phyloP scores from a whole-genome alignment of 2,888 invertebrate species.

The Callyntrura guangdongensis region DNA sequence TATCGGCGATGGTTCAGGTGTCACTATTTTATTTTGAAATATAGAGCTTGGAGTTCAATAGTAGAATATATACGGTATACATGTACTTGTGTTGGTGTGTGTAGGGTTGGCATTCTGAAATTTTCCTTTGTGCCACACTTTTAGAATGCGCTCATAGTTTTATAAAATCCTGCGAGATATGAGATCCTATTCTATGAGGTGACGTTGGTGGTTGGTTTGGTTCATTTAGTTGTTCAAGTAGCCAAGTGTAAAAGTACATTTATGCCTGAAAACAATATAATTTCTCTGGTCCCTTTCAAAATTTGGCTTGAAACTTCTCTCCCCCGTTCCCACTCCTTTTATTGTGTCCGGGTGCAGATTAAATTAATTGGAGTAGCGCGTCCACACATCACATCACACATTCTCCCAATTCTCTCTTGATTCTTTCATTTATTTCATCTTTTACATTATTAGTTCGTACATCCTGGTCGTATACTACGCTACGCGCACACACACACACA shows the following conservation, averaged over 20 bases:
- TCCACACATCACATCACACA: slow-evolving; percentile 62
- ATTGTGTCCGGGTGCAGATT: slow-evolving; percentile 69
- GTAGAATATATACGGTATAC: too few relatives aligned
- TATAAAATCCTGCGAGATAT: slow-evolving; percentile 40
- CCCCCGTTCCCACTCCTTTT: slow-evolving; percentile 51
- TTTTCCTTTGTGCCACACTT: slow-evolving; percentile 64
- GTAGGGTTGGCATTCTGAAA: slow-evolving; percentile 75
- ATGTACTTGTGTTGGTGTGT: slow-evolving; percentile 50
- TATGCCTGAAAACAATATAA: not conserved
- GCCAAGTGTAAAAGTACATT: not conserved
- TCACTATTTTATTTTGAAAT: too few relatives aligned
- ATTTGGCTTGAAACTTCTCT: slow-evolving; percentile 29
- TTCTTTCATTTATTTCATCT: slow-evolving; percentile 15
- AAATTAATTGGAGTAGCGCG: slow-evolving; percentile 76
- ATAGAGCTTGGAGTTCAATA: too few relatives aligned
- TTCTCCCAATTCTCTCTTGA: slow-evolving; percentile 6
- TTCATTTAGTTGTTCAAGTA: slow-evolving; percentile 59
- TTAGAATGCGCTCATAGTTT: slow-evolving; percentile 23
- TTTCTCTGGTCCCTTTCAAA: slow-evolving; percentile 16
- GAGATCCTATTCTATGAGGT: slow-evolving; percentile 8
- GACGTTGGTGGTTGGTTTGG: slow-evolving; percentile 19
- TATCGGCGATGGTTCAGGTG: too few relatives aligned
- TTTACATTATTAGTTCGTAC: not conserved
- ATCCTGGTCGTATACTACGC: not conserved
- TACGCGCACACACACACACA: not conserved